A percentile compares a stretch with the other conserved stretches of the same genome.
Conservation (phyloP, 2,888 invertebrate genomes). For the Erebia ligea region DNA sequence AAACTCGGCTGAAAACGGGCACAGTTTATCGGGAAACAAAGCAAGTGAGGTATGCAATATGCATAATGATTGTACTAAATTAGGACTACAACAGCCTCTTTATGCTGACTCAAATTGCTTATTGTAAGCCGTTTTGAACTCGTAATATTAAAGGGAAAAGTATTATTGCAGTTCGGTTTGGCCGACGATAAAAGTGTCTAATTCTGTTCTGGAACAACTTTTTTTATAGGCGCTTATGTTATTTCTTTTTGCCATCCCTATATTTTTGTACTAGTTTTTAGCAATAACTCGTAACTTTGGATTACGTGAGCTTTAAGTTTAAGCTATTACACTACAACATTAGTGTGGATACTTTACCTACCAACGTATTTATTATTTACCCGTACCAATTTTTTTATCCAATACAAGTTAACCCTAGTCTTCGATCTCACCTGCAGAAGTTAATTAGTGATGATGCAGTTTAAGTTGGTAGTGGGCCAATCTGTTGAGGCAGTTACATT, state of each 20-base stretch:
- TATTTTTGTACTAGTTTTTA: not conserved
- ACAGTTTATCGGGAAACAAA: conserved; percentile 76
- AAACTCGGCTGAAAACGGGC: conserved; percentile 63
- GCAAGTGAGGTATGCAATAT: conserved; percentile 73
- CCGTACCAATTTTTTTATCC: not conserved
- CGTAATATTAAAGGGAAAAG: conserved; percentile 39
- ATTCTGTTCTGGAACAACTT: conserved; percentile 28
- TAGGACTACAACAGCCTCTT: conserved; percentile 67
- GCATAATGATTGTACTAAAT: conserved; percentile 80
- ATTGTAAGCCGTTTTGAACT: conserved; percentile 62
- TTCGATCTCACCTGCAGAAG: too few relatives aligned
- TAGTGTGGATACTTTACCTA: too few relatives aligned
- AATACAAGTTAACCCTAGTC: too few relatives aligned
- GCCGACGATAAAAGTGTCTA: conserved; percentile 31
- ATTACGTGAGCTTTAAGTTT: not conserved
- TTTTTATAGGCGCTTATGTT: conserved; percentile 9
- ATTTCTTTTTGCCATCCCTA: conserved; percentile 7
- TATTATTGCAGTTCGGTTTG: conserved; percentile 39
- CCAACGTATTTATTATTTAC: not conserved
- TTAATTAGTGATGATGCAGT: too few relatives aligned
- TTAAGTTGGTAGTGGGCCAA: too few relatives aligned
- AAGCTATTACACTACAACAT: not conserved
- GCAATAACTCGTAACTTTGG: not conserved
- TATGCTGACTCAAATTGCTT: conserved; percentile 69
- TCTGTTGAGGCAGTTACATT: too few relatives aligned